phyloP scores from a whole-genome alignment of 2,888 invertebrate genomes.

The Lasioglossum lativentre region DNA sequence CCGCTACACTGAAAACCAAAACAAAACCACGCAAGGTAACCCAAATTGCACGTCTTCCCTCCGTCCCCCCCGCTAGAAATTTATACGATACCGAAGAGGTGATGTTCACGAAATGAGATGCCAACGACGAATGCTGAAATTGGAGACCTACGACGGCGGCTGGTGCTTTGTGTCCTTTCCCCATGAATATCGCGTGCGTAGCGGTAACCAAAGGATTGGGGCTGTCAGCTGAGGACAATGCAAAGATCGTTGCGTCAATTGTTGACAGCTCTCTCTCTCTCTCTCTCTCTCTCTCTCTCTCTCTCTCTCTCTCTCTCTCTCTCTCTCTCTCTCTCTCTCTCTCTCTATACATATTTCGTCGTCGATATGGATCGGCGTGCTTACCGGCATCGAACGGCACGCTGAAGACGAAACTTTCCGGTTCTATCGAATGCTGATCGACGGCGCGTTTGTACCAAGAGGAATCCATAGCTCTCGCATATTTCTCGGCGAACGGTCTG shows the following conservation, averaged over 20 bases:
- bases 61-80: too few species aligned
- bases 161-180: conserved; percentile 93
- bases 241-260: neutral
- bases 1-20: conserved; percentile 87
- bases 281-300: too few species aligned
- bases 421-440: conserved; percentile 94
- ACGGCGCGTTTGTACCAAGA: conserved; percentile 96
- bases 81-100: conserved; percentile 90
- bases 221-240: conserved; percentile 82
- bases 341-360: neutral
- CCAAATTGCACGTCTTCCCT: neutral
- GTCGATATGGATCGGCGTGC: conserved; percentile 14
- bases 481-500: conserved; percentile 93
- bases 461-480: conserved; percentile 93
- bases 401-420: conserved; percentile 96
- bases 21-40: neutral
- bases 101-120: conserved; percentile 94
- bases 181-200: conserved; percentile 96
- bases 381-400: conserved; percentile 91
- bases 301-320: too few species aligned
- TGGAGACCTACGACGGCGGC: conserved; percentile 97
- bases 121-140: conserved; percentile 93
- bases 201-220: conserved; percentile 91
- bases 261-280: neutral
- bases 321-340: too few species aligned